Evolutionary conservation across 2,113 vertebrate species (phyloP), one percentile per base, ranked within the genome.

Genomic region (Ciconia maguari): DNA sequence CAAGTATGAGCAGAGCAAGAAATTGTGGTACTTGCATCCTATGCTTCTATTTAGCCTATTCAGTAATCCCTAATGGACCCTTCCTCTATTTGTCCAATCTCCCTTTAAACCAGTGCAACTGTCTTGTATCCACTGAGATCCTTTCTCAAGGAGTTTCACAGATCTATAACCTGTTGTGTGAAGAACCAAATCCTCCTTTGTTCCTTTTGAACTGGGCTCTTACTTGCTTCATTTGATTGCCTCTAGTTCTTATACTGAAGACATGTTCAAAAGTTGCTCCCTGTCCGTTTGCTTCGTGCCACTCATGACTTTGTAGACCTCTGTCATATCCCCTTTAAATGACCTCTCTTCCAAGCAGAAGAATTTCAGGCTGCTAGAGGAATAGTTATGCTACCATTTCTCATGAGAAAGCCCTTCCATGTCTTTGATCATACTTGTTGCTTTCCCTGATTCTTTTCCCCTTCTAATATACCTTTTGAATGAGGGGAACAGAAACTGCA

Each of bases 21-120:
- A 89, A 48, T 24, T 52, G 3, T 29, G 22, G 4, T 38, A 16
- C 52, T 83, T 87, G 27, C 57, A 16, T 54, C 22, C 18, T 51
- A 11, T 1, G 4, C 7, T 7, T 86, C 26, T 41, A 0, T 72
- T 69, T 44, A 22, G 4, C 2, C 3, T 77, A 3, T 13, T 30
- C 18, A 24, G 10, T 38, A 71, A 74, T 30, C 21, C 21, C 3
- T 61, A 42, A 51, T 22, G 32, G 30, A 70, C 48, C 25, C 3
- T 57, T 91, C 8, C 7, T 29, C 3, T 76, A 5, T 68, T 71
- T 90, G 32, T 51, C n/a, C 27, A 49, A 2, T 32, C 9, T 76
- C 36, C 32, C 29, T 72, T 80, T 75, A 72, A 87, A 65, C 18
- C 13, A 36, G 2, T 54, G 42, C n/a, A 89, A 62, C 7, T 30